Conservation (phyloP, 1,140 invertebrate genomes). For the Drosophila ohnishii region DNA sequence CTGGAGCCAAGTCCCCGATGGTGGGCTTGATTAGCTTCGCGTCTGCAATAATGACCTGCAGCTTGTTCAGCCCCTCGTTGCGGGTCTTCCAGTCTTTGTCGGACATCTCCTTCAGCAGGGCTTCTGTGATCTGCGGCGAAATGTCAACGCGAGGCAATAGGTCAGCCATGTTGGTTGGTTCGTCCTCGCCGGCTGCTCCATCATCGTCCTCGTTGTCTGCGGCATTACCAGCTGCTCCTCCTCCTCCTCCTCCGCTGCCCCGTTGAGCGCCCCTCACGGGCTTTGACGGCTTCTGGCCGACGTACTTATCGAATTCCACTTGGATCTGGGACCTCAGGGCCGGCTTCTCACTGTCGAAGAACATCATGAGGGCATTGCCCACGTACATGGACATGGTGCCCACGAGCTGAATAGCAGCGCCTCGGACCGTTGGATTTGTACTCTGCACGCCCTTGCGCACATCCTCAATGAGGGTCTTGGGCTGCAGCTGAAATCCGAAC, state of each 20-base stretch:
- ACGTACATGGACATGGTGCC: conserved; percentile 90
- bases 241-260: not conserved
- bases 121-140: conserved; percentile 92
- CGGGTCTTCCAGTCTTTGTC: conserved; percentile 97
- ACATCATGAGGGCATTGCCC: conserved; percentile 89
- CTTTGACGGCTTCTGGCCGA: conserved; percentile 88
- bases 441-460: conserved; percentile 92
- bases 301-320: conserved; percentile 92
- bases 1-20: conserved; percentile 92
- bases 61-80: conserved; percentile 79
- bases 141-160: conserved; percentile 91
- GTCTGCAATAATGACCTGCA: conserved; percentile 86
- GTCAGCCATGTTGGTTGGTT: conserved; percentile 86
- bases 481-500: conserved; percentile 90
- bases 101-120: conserved; percentile 90
- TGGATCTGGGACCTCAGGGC: conserved; percentile 93
- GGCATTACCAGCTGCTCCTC: conserved; percentile 8
- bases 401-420: conserved; percentile 87
- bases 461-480: conserved; percentile 91
- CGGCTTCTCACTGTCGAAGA: conserved; percentile 95
- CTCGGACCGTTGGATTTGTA: conserved; percentile 92
- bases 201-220: conserved; percentile 85
- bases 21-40: conserved; percentile 91
- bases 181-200: conserved; percentile 83
- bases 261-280: conserved; percentile 86